Evolutionary conservation across 2,888 invertebrate species (phyloP).

Genomic region (Drosophila nr. perissopoda): DNA sequence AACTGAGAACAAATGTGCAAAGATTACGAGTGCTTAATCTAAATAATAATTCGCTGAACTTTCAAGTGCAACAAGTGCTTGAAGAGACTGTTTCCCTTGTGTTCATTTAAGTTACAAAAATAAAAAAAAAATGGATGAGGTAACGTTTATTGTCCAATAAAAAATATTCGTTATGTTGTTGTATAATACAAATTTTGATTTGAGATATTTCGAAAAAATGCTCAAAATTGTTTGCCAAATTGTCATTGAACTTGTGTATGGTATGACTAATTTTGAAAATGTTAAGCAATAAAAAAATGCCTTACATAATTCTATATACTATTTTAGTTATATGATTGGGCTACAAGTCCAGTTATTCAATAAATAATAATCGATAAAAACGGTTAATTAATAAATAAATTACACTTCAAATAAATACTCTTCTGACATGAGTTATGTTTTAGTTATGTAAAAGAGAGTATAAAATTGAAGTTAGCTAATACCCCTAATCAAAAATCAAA

Average conservation of each 20-base stretch:
- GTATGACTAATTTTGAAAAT: not conserved
- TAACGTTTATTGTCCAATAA: constrained; percentile 29
- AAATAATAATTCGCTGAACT: constrained; percentile 1
- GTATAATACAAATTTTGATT: not conserved
- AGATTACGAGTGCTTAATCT: constrained; percentile 1
- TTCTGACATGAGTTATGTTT: not conserved
- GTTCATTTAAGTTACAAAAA: constrained; percentile 39
- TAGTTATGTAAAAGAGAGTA: not conserved
- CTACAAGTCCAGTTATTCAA: not conserved
- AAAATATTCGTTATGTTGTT: not conserved
- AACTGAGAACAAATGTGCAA: constrained; percentile 20
- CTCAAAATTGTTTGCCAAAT: not conserved
- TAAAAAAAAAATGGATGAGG: constrained; percentile 57
- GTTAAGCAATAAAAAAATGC: not conserved
- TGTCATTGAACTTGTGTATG: not conserved
- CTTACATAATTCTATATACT: not conserved
- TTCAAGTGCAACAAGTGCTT: constrained; percentile 15
- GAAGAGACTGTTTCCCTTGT: constrained; percentile 39
- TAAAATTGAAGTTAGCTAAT: no score
- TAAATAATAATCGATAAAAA: not conserved
- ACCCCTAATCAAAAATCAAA: not conserved
- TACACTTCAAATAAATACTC: not conserved
- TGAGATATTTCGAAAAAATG: not conserved
- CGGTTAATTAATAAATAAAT: not conserved
- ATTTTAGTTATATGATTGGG: not conserved